phyloP scores from a whole-genome alignment of 2,888 invertebrate species.

The Nezara viridula region DNA sequence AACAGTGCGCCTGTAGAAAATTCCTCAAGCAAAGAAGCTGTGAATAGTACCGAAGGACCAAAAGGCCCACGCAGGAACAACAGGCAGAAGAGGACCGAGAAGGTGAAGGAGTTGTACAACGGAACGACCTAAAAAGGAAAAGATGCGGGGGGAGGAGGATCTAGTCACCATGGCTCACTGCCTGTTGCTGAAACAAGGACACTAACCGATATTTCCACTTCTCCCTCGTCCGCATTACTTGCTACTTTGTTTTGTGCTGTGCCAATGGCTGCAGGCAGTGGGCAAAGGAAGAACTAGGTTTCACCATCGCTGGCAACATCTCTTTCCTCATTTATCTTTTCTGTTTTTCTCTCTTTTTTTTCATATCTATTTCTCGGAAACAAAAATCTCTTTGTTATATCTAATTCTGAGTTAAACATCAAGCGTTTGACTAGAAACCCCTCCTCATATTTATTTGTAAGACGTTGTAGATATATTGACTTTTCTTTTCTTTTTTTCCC shows the following conservation, averaged over 20 bases:
- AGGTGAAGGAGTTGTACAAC: constrained; percentile 64
- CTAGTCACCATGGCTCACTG: constrained; percentile 54
- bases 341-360: constrained; percentile 41
- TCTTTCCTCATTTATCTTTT: constrained; percentile 51
- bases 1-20: constrained; percentile 62
- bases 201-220: constrained; percentile 51
- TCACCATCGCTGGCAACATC: constrained; percentile 42
- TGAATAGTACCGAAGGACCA: constrained; percentile 61
- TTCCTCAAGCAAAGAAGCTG: constrained; percentile 61
- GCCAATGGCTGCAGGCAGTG: constrained; percentile 51
- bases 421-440: constrained; percentile 40
- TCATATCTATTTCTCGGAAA: constrained; percentile 39
- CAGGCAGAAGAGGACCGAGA: constrained; percentile 63
- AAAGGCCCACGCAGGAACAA: constrained; percentile 63
- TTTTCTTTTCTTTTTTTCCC: constrained; percentile 45
- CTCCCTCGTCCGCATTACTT: constrained; percentile 51
- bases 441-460: constrained; percentile 53
- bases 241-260: constrained; percentile 44
- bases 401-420: constrained; percentile 30
- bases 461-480: constrained; percentile 19
- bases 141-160: constrained; percentile 53
- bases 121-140: constrained; percentile 64
- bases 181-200: constrained; percentile 53
- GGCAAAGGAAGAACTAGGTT: constrained; percentile 33
- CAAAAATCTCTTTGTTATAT: constrained; percentile 40